Evolutionary conservation across 2,888 invertebrate species (phyloP).

Genomic region (Eretmocerus hayati): DNA sequence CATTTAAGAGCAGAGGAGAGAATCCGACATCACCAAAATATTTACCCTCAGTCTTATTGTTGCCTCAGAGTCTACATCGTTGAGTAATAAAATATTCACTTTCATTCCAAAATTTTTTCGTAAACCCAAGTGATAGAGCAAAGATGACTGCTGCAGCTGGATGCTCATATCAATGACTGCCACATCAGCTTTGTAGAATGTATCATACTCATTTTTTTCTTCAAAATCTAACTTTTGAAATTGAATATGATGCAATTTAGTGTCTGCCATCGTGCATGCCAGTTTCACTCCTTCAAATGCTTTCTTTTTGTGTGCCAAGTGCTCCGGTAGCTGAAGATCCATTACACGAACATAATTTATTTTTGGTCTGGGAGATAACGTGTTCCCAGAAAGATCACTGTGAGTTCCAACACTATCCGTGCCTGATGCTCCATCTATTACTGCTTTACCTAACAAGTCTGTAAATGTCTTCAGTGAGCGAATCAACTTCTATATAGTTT

Average conservation of each 20-base stretch:
- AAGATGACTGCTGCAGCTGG: slow-evolving; percentile 83
- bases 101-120: slow-evolving; percentile 97
- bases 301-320: slow-evolving; percentile 67
- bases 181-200: slow-evolving; percentile 97
- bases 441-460: slow-evolving; percentile 19
- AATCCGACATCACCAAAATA: slow-evolving; percentile 1
- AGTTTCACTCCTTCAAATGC: slow-evolving; percentile 79
- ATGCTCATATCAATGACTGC: slow-evolving; percentile 91
- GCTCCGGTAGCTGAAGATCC: slow-evolving; percentile 67
- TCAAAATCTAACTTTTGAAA: slow-evolving; percentile 98
- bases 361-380: slow-evolving; percentile 53
- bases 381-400: slow-evolving; percentile 55
- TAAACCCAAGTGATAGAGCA: slow-evolving; percentile 95
- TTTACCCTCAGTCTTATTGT: slow-evolving; percentile 80
- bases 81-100: slow-evolving; percentile 82
- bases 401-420: slow-evolving; percentile 59
- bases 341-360: slow-evolving; percentile 88
- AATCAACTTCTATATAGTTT: too few species aligned
- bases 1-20: background rate
- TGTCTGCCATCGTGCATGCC: slow-evolving; percentile 71
- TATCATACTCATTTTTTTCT: slow-evolving; percentile 88
- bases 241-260: slow-evolving; percentile 76
- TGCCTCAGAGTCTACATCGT: slow-evolving; percentile 81
- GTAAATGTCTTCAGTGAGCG: too few species aligned
- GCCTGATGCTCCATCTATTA: slow-evolving; percentile 38